A percentile compares a stretch with the other conserved stretches of the same genome.
Evolutionary conservation across 2,797 vertebrate species (phyloP).

Genomic region (Yasuhikotakia modesta): DNA sequence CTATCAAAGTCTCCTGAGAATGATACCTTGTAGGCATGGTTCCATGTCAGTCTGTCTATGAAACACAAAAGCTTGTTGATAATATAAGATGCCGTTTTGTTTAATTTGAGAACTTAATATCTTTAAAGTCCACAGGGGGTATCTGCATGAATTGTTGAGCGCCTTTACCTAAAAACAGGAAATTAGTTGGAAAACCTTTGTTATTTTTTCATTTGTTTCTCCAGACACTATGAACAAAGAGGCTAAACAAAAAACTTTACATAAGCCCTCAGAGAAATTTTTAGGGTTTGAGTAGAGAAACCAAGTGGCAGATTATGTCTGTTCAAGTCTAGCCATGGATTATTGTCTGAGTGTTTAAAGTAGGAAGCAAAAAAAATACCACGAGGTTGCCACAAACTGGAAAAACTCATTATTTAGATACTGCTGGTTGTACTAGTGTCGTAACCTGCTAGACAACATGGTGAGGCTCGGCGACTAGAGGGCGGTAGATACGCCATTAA

Average conservation of each 20-base stretch:
- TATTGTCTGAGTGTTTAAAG: background rate
- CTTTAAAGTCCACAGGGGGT: slow-evolving; percentile 12
- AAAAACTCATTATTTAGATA: no score
- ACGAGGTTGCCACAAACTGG: background rate
- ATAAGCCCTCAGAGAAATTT: background rate
- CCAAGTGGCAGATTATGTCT: background rate
- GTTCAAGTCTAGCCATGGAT: slow-evolving; percentile 14
- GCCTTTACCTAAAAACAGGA: slow-evolving; percentile 56
- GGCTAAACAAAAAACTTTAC: background rate
- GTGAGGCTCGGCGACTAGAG: background rate
- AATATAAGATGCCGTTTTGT: slow-evolving; percentile 33
- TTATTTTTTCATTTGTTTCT: slow-evolving; percentile 30
- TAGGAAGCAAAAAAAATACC: background rate
- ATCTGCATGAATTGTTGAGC: background rate
- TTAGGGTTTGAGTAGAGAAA: background rate
- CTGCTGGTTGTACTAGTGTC: no score
- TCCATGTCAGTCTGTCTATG: background rate
- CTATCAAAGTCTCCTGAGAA: slow-evolving; percentile 15
- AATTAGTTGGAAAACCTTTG: slow-evolving; percentile 49
- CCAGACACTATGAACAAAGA: slow-evolving; percentile 22
- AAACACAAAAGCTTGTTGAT: slow-evolving; percentile 19
- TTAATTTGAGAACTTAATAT: slow-evolving; percentile 50
- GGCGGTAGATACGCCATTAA: slow-evolving; percentile 1
- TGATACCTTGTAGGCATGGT: slow-evolving; percentile 29
- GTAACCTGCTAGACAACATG: background rate